These are phyloP conservation scores for Panagrolaimus sp. DNA, from an alignment of 1,140 invertebrate species.

Conservation along the genomic window DNA sequence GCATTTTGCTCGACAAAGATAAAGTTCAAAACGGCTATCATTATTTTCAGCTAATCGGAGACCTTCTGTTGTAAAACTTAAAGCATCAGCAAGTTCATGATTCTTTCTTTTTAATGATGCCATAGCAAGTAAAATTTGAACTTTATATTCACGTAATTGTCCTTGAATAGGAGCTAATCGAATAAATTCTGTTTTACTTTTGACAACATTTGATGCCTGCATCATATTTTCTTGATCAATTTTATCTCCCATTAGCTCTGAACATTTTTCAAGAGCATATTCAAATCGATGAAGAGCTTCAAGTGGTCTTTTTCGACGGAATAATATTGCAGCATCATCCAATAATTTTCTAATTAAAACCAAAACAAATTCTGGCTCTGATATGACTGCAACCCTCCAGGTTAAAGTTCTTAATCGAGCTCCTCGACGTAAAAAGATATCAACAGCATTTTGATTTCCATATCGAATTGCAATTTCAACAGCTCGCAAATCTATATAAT, in stretches of 20 bases:
- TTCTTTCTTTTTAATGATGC: conserved; percentile 35
- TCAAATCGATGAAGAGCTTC: conserved; percentile 89
- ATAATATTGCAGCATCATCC: conserved; percentile 87
- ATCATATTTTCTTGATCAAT: not conserved
- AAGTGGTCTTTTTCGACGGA: conserved; percentile 76
- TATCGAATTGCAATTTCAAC: conserved; percentile 85
- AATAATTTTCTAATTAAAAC: conserved; percentile 88
- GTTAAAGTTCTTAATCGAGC: conserved; percentile 69
- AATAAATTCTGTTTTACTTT: not conserved
- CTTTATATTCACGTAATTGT: conserved; percentile 30
- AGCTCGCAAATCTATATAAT: conserved; percentile 72
- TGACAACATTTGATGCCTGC: not conserved
- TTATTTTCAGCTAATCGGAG: conserved; percentile 32
- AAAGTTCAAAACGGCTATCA: conserved; percentile 36
- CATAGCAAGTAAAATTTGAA: conserved; percentile 40
- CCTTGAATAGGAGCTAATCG: conserved; percentile 17
- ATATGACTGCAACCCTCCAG: conserved; percentile 52
- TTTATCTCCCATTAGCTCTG: conserved; percentile 59
- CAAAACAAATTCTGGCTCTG: conserved; percentile 59
- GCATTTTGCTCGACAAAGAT: conserved; percentile 44
- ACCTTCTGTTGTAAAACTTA: conserved; percentile 30
- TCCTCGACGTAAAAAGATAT: conserved; percentile 84
- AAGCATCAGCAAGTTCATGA: conserved; percentile 30
- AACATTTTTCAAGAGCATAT: conserved; percentile 86
- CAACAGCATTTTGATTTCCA: conserved; percentile 77